Evolutionary conservation across 2,113 vertebrate genomes (phyloP), one percentile per base, ranked within the genome.

Genomic region (Cyanocitta stelleri): DNA sequence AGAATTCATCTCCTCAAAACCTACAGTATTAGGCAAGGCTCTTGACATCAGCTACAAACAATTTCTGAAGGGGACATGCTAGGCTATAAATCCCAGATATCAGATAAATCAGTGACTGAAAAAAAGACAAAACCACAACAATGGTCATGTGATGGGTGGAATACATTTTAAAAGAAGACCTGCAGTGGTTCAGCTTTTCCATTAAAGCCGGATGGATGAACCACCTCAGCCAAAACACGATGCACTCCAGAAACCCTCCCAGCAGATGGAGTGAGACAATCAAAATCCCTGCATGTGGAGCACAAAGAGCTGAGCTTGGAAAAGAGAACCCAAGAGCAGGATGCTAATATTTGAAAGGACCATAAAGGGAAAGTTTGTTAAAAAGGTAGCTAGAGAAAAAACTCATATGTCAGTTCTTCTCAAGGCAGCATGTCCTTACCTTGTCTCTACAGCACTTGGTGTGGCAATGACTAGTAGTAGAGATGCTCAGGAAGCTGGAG

Each of bases 11-110:
- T 90, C 35, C 51, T 89, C 39, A 37, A 79, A 88, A 78, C 52
- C 67, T 19, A 22, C n/a, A 35, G 26, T 33, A 24, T 68, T 67
- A 81, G 48, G 87, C 80, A 81, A 77, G 29, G 51, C 37, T 72
- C 49, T 86, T 81, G 89, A 89, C 91, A 93, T 95, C 87, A 92
- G 77, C 83, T 71, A 30, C 29, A 84, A 94, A 90, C 37, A 89
- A 89, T 86, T 80, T 89, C 84, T 84, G 68, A 86, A 95, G 80
- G n/a, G 63, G 63, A 58, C 54, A 59, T 74, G 63, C 76, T 84
- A 68, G 32, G 43, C 84, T 84, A 20, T 77, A 84, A 96, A 92
- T 95, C 89, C 76, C 91, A 89, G 68, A 62, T 41, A 85, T 56
- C 84, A 78, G 52, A 81, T 62, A 91, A 89, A 89, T 93, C 87